phyloP scores from a whole-genome alignment of 1,140 invertebrate genomes.

The Cotesia vestalis region DNA sequence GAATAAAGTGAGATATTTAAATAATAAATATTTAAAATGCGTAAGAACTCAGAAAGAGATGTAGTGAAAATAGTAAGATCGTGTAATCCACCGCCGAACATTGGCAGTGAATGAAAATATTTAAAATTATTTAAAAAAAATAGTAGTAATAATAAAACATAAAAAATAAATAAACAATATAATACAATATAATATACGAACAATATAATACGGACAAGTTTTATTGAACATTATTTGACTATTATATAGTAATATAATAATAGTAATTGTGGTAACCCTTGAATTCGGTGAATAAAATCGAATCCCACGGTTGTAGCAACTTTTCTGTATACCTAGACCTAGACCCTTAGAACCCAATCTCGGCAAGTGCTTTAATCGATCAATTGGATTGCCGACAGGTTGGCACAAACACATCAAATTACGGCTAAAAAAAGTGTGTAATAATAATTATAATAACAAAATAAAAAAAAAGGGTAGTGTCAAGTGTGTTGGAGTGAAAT shows the following conservation, averaged over 20 bases:
- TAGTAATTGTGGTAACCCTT: constrained; percentile 2
- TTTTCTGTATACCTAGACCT: constrained; percentile 1
- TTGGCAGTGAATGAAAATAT: constrained; percentile 35
- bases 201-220: too few species aligned
- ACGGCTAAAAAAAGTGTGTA: background rate
- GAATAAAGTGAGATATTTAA: background rate
- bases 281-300: background rate
- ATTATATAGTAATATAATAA: constrained; percentile 12
- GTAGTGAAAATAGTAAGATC: constrained; percentile 37
- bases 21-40: constrained; percentile 32
- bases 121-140: background rate
- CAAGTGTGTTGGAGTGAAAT: too few species aligned
- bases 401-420: background rate
- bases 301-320: constrained; percentile 9
- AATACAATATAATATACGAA: background rate
- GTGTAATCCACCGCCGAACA: constrained; percentile 39
- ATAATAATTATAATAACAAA: background rate
- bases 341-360: too few species aligned
- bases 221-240: constrained; percentile 4
- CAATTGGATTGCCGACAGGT: constrained; percentile 29
- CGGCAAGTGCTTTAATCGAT: constrained; percentile 9
- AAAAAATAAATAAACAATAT: background rate
- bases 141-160: background rate
- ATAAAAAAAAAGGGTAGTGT: too few species aligned
- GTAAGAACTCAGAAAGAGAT: constrained; percentile 36